Conservation (phyloP, 2,113 vertebrate genomes). For the Pollachius pollachius region DNA sequence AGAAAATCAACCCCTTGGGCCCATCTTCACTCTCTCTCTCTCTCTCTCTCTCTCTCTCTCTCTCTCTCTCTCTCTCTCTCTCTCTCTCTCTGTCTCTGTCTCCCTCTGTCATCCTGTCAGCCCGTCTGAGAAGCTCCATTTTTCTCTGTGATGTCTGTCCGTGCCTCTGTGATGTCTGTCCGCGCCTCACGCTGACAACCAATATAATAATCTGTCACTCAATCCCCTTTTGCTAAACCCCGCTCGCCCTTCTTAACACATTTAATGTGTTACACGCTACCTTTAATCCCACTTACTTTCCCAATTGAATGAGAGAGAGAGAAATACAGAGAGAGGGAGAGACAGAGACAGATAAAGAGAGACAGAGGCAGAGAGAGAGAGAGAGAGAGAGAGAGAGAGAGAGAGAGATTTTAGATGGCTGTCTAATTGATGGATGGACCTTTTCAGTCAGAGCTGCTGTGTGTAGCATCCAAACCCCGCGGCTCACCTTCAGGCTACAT, state of each 20-base stretch:
- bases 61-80: conserved; percentile 11
- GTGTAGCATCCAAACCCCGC: conserved; percentile 48
- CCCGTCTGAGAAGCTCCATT: too few species aligned
- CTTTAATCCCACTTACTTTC: conserved; percentile 42
- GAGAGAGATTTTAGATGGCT: conserved; percentile 21
- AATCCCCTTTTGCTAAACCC: conserved; percentile 31
- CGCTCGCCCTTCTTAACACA: conserved; percentile 9
- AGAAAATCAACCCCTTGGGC: background rate
- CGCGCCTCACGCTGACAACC: conserved; percentile 28
- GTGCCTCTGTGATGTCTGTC: too few species aligned
- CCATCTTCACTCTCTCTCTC: background rate
- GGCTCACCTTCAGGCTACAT: conserved; percentile 44
- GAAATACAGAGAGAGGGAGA: conserved; percentile 10
- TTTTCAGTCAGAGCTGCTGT: conserved; percentile 47
- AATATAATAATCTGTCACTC: conserved; percentile 38
- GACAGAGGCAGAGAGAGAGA: conserved; percentile 9
- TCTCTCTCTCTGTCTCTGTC: background rate
- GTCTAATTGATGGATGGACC: conserved; percentile 53
- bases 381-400: background rate
- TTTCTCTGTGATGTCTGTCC: background rate
- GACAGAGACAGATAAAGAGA: conserved; percentile 17
- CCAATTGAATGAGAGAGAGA: conserved; percentile 3
- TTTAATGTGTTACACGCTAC: conserved; percentile 6
- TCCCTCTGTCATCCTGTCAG: background rate
- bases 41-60: conserved; percentile 29